Percentiles rank a stretch among this genome's conserved stretches.
phyloP scores from a whole-genome alignment of 2,797 vertebrate genomes.

The Philypnodon macrostomus region DNA sequence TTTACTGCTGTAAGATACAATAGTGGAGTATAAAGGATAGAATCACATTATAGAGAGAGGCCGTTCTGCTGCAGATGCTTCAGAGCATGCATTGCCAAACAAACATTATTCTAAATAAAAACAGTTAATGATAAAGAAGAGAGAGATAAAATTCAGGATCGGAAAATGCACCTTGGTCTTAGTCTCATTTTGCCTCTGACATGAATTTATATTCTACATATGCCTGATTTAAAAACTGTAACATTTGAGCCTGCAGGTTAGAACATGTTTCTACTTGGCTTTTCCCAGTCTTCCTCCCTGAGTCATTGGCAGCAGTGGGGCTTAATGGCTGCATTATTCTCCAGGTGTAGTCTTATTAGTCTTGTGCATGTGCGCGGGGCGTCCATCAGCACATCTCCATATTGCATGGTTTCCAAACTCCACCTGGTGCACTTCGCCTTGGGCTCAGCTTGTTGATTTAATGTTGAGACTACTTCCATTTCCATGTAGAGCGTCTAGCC shows the following conservation, averaged over 20 bases:
- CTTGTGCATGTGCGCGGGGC: constrained; percentile 5
- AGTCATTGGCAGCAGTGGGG: background rate
- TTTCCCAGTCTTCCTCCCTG: constrained; percentile 6
- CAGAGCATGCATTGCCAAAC: too few species aligned
- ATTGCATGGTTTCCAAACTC: constrained; percentile 23
- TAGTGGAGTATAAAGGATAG: too few species aligned
- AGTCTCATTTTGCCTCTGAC: background rate
- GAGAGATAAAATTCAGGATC: too few species aligned
- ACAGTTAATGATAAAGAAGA: too few species aligned
- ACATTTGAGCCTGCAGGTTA: constrained; percentile 1
- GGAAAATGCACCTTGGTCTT: too few species aligned
- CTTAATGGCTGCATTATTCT: constrained; percentile 18
- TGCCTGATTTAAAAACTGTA: constrained; percentile 1
- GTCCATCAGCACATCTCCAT: constrained; percentile 24
- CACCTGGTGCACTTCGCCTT: constrained; percentile 31
- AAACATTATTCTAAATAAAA: too few species aligned
- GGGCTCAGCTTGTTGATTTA: constrained; percentile 42
- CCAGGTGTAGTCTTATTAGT: constrained; percentile 23
- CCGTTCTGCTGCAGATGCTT: too few species aligned
- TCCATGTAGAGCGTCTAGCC: constrained; percentile 39
- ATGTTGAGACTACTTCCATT: constrained; percentile 40
- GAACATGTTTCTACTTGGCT: background rate
- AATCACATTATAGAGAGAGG: too few species aligned
- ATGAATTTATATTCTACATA: constrained; percentile 1
- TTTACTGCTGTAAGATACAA: too few species aligned